phyloP scores from a whole-genome alignment of 2,797 vertebrate species.

The Agapornis canus region DNA sequence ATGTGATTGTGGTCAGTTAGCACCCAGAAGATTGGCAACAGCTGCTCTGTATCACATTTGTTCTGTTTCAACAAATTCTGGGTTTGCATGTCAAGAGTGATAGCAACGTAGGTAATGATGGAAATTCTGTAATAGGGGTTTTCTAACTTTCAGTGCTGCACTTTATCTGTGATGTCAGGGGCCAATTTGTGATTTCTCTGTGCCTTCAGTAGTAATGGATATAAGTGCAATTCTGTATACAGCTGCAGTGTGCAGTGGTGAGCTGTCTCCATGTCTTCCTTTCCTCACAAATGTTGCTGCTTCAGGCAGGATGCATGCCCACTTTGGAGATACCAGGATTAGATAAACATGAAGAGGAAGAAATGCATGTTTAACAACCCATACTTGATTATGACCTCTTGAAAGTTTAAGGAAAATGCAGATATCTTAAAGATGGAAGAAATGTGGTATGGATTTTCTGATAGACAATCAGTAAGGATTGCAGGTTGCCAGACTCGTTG shows the following conservation, averaged over 20 bases:
- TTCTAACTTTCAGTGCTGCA: background rate
- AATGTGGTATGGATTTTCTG: background rate
- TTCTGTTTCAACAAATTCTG: background rate
- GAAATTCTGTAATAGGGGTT: background rate
- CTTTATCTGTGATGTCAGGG: background rate
- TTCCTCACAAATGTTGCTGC: rapidly evolving
- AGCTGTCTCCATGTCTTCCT: background rate
- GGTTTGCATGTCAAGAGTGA: background rate
- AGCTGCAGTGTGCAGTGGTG: background rate
- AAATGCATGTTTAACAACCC: background rate
- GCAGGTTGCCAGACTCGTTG: background rate
- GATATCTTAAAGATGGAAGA: background rate
- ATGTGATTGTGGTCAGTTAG: background rate
- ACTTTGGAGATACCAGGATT: background rate
- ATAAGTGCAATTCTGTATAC: background rate
- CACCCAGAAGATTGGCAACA: background rate
- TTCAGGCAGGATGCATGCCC: background rate
- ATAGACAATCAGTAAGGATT: background rate
- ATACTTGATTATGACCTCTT: background rate
- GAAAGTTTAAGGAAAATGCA: background rate
- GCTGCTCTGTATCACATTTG: background rate
- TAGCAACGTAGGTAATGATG: background rate
- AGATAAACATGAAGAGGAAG: background rate
- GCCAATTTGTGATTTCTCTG: background rate
- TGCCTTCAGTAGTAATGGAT: background rate